Conservation (phyloP, 2,113 vertebrate species). For the Plectropomus leopardus region DNA sequence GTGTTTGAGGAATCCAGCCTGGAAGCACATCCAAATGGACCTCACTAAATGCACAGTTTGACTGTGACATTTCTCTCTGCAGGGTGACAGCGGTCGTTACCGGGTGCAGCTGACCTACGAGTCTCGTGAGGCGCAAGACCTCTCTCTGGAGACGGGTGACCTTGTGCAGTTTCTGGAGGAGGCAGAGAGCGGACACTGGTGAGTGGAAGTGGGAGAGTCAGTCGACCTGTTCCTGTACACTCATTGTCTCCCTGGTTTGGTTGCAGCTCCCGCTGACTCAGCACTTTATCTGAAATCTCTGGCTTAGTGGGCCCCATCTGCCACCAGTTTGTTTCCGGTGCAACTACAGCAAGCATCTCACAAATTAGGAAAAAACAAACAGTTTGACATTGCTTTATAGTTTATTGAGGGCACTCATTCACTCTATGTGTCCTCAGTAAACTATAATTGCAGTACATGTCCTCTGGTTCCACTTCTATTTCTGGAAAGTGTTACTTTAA, state of each 20-base stretch:
- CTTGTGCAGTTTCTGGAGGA: conserved; percentile 89
- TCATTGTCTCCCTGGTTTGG: conserved; percentile 2
- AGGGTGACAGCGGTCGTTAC: conserved; percentile 85
- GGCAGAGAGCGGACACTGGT: conserved; percentile 89
- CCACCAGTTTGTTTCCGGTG: conserved; percentile 1
- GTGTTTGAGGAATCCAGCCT: background rate
- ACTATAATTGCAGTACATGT: conserved; percentile 1
- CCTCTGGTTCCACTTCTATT: background rate
- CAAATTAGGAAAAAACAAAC: conserved; percentile 17
- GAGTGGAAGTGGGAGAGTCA: conserved; percentile 56
- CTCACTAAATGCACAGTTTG: background rate
- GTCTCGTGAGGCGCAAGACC: conserved; percentile 78
- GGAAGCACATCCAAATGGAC: background rate
- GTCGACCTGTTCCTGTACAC: background rate
- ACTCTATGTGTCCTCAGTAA: conserved; percentile 5
- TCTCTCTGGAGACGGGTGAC: conserved; percentile 84
- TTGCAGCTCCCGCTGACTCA: background rate
- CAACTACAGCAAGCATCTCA: conserved; percentile 6
- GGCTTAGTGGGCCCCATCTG: background rate
- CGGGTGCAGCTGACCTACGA: conserved; percentile 88
- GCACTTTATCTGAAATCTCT: background rate
- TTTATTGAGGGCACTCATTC: conserved; percentile 22
- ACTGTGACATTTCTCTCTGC: conserved; percentile 13
- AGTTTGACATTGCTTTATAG: background rate
- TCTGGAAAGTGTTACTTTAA: background rate